Evolutionary conservation across 2,797 vertebrate genomes (phyloP).

Genomic region (Podarcis lilfordi): DNA sequence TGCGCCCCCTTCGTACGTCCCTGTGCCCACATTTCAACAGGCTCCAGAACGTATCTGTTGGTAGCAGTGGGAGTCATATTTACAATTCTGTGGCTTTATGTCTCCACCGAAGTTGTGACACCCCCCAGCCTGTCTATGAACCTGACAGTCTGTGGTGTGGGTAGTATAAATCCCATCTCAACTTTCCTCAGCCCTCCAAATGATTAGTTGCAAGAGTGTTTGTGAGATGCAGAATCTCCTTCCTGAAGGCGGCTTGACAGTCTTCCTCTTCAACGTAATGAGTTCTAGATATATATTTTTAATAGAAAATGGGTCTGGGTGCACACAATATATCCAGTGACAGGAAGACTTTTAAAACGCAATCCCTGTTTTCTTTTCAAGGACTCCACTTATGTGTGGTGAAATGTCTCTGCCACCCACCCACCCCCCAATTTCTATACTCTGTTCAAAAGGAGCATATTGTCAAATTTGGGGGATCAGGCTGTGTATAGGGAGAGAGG

Average conservation of each 20-base stretch:
- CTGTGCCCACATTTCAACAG: not conserved
- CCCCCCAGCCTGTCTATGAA: constrained; percentile 1
- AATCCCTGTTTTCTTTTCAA: not conserved
- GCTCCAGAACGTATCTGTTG: not conserved
- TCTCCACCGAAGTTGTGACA: not conserved
- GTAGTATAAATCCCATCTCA: not conserved
- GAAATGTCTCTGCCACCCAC: not conserved
- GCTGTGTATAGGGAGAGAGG: too few species aligned
- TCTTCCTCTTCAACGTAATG: constrained; percentile 9
- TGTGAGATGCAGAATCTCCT: constrained; percentile 15
- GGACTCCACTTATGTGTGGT: not conserved
- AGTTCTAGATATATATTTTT: constrained; percentile 23
- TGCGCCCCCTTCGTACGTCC: too few species aligned
- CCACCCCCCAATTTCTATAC: not conserved
- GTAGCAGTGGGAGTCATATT: not conserved
- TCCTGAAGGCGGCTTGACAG: constrained; percentile 12
- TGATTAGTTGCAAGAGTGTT: constrained; percentile 1
- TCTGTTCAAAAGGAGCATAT: not conserved
- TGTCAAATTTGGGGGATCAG: not conserved
- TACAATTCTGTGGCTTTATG: not conserved
- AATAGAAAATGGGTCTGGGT: constrained; percentile 10
- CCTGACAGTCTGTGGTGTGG: not conserved
- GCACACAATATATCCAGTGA: not conserved
- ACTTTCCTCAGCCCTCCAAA: not conserved
- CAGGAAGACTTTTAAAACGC: not conserved